Evolutionary conservation across 2,888 invertebrate genomes (phyloP), one percentile per base, ranked within the genome.

Genomic region (Vanessa cardui): DNA sequence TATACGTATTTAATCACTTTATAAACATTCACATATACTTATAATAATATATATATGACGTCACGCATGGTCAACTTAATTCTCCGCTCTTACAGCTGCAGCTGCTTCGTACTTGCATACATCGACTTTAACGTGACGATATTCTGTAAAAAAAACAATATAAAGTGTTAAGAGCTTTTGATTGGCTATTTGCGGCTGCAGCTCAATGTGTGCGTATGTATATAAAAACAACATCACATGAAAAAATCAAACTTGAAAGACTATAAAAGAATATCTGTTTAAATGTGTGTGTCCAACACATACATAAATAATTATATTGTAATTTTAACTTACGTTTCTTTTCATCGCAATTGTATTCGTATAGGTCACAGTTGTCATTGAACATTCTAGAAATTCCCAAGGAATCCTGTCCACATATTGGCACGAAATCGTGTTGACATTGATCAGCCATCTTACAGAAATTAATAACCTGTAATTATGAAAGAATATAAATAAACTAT

Each of bases 311-410:
- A 26, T 16, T 21, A 26, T 20, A 1, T 62, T 44, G 31, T 58
- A 26, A 20, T 39, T 47, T 18, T 20, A 18, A 81, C 88, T 80
- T 78, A 91, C 92, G 90, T 84, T 90, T 90, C 66, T 89, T 90
- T 62, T 90, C 89, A 72, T 92, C 92, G 71, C 92, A 92, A 64
- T 92, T 90, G 74, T 89, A 92, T 77, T 92, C 92, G 64, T 85
- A 91, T 3, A 91, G 73, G 66, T 92, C 92, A 59, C 92, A 92
- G 70, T 87, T 89, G 71, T 92, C 92, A 60, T 82, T 89, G 72
- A 92, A 92, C 84, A 87, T 86, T 46, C 90, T 78, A 1, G 87
- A 82, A 70, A 91, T 88, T 1, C 92, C 92, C 66, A 90, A 77
- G 0, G 91, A 90, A 75, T 92, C 90, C 72, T 92, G 92, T 0